Evolutionary conservation across 2,888 invertebrate species (phyloP).

Genomic region (Rhagium mordax): DNA sequence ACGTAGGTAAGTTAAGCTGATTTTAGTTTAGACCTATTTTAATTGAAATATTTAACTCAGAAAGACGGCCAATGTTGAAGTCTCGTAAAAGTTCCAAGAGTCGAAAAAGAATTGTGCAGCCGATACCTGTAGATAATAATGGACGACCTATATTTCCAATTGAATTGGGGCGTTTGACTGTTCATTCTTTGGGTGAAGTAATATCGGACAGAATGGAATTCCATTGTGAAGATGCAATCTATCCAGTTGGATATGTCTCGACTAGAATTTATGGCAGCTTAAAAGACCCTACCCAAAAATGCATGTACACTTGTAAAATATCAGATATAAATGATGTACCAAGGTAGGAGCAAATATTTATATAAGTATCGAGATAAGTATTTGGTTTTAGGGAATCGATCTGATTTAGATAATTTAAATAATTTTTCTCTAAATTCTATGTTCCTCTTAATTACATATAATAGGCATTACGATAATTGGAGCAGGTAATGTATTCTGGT

Average conservation of each 20-base stretch:
- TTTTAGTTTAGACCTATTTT: background rate
- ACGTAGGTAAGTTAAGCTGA: constrained; percentile 4
- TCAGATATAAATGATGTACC: constrained; percentile 81
- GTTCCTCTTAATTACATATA: too few species aligned
- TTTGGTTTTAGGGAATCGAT: background rate
- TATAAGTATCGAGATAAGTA: background rate
- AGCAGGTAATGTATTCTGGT: too few species aligned
- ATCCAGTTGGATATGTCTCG: constrained; percentile 84
- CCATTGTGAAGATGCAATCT: constrained; percentile 81
- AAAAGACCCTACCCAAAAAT: constrained; percentile 79
- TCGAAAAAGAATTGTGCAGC: constrained; percentile 72
- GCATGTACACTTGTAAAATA: constrained; percentile 86
- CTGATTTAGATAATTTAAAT: too few species aligned
- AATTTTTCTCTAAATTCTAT: too few species aligned
- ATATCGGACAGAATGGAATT: constrained; percentile 78
- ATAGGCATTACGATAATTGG: too few species aligned
- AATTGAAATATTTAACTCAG: too few species aligned
- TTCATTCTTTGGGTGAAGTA: constrained; percentile 85
- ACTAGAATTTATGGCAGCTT: constrained; percentile 83
- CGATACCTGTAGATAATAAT: constrained; percentile 77
- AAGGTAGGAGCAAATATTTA: constrained; percentile 69
- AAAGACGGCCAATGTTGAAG: constrained; percentile 53
- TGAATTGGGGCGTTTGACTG: constrained; percentile 78
- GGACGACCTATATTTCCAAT: constrained; percentile 84
- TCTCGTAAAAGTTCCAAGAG: constrained; percentile 59